These are phyloP conservation scores for Rhagologus leucostigma DNA, from an alignment of 2,113 vertebrate species.

Conservation along the genomic window DNA sequence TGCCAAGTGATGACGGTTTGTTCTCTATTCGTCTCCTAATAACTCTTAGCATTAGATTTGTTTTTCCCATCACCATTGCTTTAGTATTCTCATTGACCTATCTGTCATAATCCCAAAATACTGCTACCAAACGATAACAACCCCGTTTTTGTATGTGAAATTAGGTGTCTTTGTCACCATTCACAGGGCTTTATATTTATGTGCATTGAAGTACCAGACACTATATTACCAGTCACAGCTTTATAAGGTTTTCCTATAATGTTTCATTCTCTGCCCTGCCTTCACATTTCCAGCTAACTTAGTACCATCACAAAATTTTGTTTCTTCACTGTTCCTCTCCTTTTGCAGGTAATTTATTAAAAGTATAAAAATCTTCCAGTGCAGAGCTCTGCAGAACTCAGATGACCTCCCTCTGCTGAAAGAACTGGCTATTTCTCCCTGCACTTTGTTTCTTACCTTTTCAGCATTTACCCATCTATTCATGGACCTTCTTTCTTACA, in stretches of 20 bases:
- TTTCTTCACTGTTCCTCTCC: background rate
- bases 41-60: background rate
- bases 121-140: background rate
- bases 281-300: background rate
- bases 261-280: background rate
- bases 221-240: background rate
- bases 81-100: background rate
- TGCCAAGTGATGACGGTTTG: accelerated
- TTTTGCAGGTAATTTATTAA: background rate
- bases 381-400: background rate
- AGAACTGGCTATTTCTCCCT: background rate
- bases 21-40: background rate
- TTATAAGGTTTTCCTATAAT: background rate
- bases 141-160: background rate
- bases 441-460: background rate
- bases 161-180: background rate
- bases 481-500: background rate
- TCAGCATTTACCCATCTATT: background rate
- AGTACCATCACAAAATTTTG: background rate
- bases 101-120: background rate
- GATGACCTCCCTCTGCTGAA: background rate
- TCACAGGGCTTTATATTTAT: background rate
- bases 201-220: background rate
- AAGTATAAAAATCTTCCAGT: background rate
- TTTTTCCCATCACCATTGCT: background rate